phyloP scores from a whole-genome alignment of 2,113 vertebrate genomes.

The Polypterus bichir region DNA sequence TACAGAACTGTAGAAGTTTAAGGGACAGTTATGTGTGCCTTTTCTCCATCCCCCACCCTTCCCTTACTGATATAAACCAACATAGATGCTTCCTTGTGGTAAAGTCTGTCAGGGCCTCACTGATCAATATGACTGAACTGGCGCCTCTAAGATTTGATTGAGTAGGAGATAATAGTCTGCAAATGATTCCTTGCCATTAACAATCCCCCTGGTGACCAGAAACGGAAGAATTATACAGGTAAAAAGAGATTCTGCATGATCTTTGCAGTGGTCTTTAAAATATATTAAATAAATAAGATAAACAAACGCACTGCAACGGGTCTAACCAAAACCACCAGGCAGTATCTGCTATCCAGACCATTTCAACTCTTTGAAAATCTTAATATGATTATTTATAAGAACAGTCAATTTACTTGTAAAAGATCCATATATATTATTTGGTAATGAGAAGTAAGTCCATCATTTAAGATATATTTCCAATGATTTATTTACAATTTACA shows the following conservation, averaged over 20 bases:
- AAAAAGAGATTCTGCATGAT: constrained; percentile 39
- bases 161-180: constrained; percentile 41
- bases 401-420: no score
- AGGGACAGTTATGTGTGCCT: no score
- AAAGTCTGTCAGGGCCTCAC: constrained; percentile 39
- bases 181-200: constrained; percentile 41
- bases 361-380: no score
- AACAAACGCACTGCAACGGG: constrained; percentile 15
- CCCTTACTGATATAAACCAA: no score
- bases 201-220: constrained; percentile 48
- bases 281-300: constrained; percentile 27
- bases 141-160: constrained; percentile 46
- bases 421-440: no score
- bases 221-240: constrained; percentile 46
- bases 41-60: no score
- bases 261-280: constrained; percentile 26
- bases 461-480: no score
- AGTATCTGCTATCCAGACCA: no score
- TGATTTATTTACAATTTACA: no score
- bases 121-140: constrained; percentile 46
- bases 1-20: no score
- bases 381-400: no score
- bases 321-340: neutral
- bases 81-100: constrained; percentile 39
- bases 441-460: no score